phyloP scores from a whole-genome alignment of 2,888 invertebrate species.

The Diaperis boleti region DNA sequence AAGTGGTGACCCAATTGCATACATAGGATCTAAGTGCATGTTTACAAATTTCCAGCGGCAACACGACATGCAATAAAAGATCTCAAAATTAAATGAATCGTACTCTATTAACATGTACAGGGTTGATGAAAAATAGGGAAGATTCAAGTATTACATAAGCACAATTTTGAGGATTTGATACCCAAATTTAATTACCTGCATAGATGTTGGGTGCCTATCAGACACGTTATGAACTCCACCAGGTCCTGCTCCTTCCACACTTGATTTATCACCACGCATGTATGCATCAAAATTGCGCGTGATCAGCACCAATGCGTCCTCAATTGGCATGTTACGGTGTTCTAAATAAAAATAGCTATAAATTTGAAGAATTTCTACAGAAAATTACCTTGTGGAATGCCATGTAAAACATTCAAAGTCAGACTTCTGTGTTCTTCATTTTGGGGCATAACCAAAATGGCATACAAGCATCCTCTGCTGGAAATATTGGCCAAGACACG shows the following conservation, averaged over 20 bases:
- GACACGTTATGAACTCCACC: constrained; percentile 58
- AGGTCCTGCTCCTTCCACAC: constrained; percentile 49
- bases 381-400: constrained; percentile 83
- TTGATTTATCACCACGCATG: constrained; percentile 67
- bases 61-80: too few relatives aligned
- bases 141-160: too few relatives aligned
- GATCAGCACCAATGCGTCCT: constrained; percentile 87
- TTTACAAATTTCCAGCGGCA: too few relatives aligned
- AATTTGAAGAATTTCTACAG: constrained; percentile 3
- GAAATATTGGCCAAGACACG: constrained; percentile 88
- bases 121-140: too few relatives aligned
- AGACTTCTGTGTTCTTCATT: constrained; percentile 89
- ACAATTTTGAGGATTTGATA: too few relatives aligned
- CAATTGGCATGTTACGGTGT: constrained; percentile 95
- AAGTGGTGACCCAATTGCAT: too few relatives aligned
- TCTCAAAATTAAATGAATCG: too few relatives aligned
- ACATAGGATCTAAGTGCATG: too few relatives aligned
- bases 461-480: constrained; percentile 89
- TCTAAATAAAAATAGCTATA: constrained; percentile 69
- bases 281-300: constrained; percentile 78
- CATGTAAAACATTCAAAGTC: constrained; percentile 91
- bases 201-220: constrained; percentile 74
- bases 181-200: constrained; percentile 71
- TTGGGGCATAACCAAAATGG: constrained; percentile 86
- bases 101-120: too few relatives aligned